Evolutionary conservation across 2,888 invertebrate genomes (phyloP), one percentile per base, ranked within the genome.

Genomic region (Orthosia incerta): DNA sequence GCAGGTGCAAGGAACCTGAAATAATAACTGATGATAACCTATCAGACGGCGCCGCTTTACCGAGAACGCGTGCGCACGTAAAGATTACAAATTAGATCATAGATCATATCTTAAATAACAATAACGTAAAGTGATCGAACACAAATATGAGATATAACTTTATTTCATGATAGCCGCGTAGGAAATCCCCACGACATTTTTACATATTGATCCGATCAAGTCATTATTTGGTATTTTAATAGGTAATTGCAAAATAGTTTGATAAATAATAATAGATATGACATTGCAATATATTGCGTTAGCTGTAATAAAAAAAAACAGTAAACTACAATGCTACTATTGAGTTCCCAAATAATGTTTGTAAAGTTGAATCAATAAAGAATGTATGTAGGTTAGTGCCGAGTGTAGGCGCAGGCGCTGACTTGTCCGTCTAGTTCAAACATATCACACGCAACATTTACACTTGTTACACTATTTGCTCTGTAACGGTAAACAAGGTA

Each of bases 21-120:
- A 39, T 39, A 9, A 9, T 39, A 77, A 15, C 15, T n/a, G n/a
- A 23, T 39, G 83, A 73, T 80, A 83, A 45, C 55, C 39, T 84
- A 84, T 84, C 84, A 67, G 18, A 45, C 48, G 70, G 80, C 84
- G 80, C 75, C 80, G 67, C 61, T 12, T 55, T 67, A 64, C 67
- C 12, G 15, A 55, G 69, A 70, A 69, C 80, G 81, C 81, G 75
- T 74, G 81, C 84, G 80, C 81, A 81, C 80, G 65, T 84, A 80
- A 15, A 57, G 84, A 84, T 81, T 81, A 80, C 61, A 51, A 83
- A 80, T 74, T 70, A 70, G 46, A 83, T 74, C 74, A 70, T 62
- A 69, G 60, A 83, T 80, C 16, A 4, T 80, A 84, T 84, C 84
- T 53, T 31, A 64, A 65, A 57, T 65, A 71, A 67, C 63, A 80